Evolutionary conservation across 2,113 vertebrate species (phyloP).

Genomic region (Rhipidura dahli): DNA sequence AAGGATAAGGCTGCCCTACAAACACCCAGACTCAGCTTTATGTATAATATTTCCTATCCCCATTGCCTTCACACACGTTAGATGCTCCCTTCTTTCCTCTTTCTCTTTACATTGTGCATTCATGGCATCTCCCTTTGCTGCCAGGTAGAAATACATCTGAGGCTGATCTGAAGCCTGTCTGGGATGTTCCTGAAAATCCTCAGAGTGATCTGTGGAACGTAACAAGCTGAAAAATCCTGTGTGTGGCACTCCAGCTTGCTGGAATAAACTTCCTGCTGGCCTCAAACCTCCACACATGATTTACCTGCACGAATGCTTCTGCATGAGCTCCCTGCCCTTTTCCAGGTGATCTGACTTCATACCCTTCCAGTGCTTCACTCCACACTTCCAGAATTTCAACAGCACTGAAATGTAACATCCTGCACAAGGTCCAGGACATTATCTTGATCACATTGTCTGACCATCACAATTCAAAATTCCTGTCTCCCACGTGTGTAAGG

Average conservation of each 20-base stretch:
- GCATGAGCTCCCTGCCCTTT: background rate
- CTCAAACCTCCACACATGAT: background rate
- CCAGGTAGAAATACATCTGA: background rate
- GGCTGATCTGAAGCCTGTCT: background rate
- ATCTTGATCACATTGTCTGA: background rate
- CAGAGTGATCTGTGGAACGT: background rate
- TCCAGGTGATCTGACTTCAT: background rate
- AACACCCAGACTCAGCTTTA: background rate
- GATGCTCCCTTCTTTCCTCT: background rate
- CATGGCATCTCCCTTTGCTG: background rate
- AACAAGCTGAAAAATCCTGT: background rate
- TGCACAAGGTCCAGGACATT: background rate
- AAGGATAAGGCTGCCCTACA: background rate
- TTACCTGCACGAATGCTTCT: background rate
- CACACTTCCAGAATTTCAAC: background rate
- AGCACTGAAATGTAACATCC: background rate
- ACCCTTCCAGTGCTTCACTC: background rate
- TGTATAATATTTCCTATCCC: background rate
- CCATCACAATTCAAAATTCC: background rate
- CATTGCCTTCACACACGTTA: background rate
- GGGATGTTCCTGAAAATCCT: constrained; percentile 39
- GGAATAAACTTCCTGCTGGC: background rate
- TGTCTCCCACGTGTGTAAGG: background rate
- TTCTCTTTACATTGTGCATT: background rate
- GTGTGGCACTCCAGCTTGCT: background rate